A percentile compares a stretch with the other conserved stretches of the same genome.
Evolutionary conservation across 2,888 invertebrate genomes (phyloP).

Genomic region (Chromoteleia sp.): DNA sequence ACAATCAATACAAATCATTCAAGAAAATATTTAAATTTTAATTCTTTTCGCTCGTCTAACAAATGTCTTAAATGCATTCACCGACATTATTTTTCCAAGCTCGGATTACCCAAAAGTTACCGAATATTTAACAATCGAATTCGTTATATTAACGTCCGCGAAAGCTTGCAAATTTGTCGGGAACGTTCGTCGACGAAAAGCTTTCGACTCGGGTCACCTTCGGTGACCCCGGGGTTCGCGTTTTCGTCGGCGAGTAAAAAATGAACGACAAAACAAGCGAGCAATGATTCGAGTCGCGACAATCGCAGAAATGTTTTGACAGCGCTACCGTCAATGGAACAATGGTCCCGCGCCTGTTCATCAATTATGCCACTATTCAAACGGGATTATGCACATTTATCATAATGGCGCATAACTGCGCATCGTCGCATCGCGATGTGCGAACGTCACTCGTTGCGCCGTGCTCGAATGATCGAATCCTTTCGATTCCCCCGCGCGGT

Average conservation of each 20-base stretch:
- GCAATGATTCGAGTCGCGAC: constrained; percentile 38
- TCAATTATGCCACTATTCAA: constrained; percentile 65
- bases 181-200: background rate
- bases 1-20: too few relatives aligned
- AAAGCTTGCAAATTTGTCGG: constrained; percentile 28
- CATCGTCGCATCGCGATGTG: constrained; percentile 66
- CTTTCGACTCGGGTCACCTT: constrained; percentile 10
- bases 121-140: too few relatives aligned
- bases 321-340: constrained; percentile 60
- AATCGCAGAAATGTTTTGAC: constrained; percentile 61
- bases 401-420: constrained; percentile 58
- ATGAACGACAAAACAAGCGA: constrained; percentile 33
- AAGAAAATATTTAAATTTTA: too few relatives aligned
- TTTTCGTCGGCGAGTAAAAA: constrained; percentile 9
- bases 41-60: too few relatives aligned
- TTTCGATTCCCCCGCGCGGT: constrained; percentile 55
- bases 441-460: constrained; percentile 58
- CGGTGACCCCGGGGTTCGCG: background rate
- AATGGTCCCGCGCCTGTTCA: constrained; percentile 58
- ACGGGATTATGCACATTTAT: constrained; percentile 65
- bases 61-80: too few relatives aligned
- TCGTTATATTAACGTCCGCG: background rate
- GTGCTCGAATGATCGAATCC: constrained; percentile 49
- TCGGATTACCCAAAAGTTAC: background rate
- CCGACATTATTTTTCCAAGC: background rate